These are phyloP conservation scores for Pogonocherus hispidulus DNA, from an alignment of 2,888 invertebrate genomes.

Conservation along the genomic window DNA sequence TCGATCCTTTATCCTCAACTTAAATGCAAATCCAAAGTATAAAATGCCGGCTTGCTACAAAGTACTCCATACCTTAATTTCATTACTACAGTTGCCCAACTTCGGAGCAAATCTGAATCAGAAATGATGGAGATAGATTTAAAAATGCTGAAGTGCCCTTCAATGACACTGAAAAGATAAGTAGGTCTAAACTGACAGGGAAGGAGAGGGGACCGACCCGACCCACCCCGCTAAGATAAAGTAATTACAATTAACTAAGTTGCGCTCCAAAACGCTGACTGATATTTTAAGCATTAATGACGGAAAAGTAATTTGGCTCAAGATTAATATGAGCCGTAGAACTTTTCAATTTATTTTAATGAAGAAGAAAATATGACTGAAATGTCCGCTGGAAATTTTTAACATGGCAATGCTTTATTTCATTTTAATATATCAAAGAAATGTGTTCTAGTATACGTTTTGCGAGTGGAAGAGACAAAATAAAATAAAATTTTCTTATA, in stretches of 20 bases:
- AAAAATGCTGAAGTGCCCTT: conserved; percentile 11
- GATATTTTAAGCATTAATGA: conserved; percentile 61
- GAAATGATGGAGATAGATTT: background rate
- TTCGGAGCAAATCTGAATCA: background rate
- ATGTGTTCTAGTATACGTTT: background rate
- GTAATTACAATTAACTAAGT: conserved; percentile 63
- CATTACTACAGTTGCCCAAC: background rate
- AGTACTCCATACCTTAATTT: background rate
- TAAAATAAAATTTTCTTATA: background rate
- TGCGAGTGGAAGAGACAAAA: background rate
- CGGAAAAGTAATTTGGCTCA: conserved; percentile 62
- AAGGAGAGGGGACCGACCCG: conserved; percentile 11
- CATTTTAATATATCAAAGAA: conserved; percentile 10
- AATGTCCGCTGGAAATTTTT: conserved; percentile 38
- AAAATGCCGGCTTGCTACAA: background rate
- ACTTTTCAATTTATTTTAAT: conserved; percentile 60
- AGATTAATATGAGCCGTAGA: conserved; percentile 61
- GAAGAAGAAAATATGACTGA: conserved; percentile 48
- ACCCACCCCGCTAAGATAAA: conserved; percentile 56
- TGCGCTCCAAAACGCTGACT: conserved; percentile 54
- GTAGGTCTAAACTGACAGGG: conserved; percentile 20
- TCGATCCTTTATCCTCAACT: too few species aligned
- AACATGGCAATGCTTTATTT: conserved; percentile 24
- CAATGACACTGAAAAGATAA: conserved; percentile 20
- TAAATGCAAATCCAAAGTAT: background rate